Evolutionary conservation across 1,140 invertebrate species (phyloP).

Genomic region (Cotesia vestalis): DNA sequence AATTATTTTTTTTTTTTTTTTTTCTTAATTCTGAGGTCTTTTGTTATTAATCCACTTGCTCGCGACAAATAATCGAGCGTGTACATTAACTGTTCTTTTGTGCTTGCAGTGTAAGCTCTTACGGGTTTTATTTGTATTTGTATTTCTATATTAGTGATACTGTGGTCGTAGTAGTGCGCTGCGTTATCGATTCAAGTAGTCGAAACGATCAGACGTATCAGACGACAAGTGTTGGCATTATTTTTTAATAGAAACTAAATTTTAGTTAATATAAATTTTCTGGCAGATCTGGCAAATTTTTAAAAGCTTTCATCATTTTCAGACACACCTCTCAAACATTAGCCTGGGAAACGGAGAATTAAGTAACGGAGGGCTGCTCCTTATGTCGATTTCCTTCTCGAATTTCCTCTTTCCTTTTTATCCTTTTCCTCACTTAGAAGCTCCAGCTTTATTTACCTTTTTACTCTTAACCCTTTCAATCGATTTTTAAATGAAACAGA

Average conservation of each 20-base stretch:
- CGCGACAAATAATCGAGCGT: slow-evolving; percentile 23
- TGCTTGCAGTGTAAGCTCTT: too few species aligned
- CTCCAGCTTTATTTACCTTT: not conserved
- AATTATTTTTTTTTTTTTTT: too few species aligned
- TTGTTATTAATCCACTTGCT: too few species aligned
- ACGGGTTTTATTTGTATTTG: too few species aligned
- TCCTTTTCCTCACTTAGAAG: not conserved
- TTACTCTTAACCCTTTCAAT: not conserved
- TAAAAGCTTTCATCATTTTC: slow-evolving; percentile 15
- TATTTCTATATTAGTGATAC: not conserved
- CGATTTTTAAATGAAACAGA: not conserved
- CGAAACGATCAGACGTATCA: not conserved
- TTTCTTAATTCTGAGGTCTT: too few species aligned
- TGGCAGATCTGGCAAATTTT: slow-evolving; percentile 17
- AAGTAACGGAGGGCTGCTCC: slow-evolving; percentile 11
- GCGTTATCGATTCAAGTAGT: slow-evolving; percentile 22
- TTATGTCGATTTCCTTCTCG: slow-evolving; percentile 35
- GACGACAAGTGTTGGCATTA: not conserved
- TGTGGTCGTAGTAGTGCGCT: not conserved
- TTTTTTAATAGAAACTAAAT: not conserved
- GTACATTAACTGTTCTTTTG: not conserved
- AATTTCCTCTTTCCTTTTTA: slow-evolving; percentile 32
- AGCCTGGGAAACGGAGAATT: slow-evolving; percentile 17
- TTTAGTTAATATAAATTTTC: too few species aligned
- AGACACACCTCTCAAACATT: slow-evolving; percentile 36